A percentile compares a stretch with the other conserved stretches of the same genome.
Evolutionary conservation across 2,797 vertebrate species (phyloP).

Genomic region (Jordanella pulchra): DNA sequence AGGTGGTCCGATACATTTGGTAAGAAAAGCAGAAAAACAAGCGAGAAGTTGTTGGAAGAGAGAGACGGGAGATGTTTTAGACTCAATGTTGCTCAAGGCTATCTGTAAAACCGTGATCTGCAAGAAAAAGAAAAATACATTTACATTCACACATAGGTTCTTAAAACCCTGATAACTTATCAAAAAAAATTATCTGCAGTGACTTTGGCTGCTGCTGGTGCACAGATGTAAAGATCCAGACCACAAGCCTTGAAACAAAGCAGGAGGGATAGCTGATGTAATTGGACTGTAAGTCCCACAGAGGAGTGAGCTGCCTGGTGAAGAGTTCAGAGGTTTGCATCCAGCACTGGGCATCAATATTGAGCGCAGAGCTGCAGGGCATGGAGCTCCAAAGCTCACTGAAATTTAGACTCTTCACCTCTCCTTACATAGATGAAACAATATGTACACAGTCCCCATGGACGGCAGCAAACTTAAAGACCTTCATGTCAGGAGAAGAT

Average conservation of each 20-base stretch:
- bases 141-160: conserved; percentile 4
- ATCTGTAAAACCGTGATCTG: conserved; percentile 55
- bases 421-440: conserved; percentile 19
- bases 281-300: conserved; percentile 59
- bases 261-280: conserved; percentile 65
- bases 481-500: too few relatives aligned
- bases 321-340: conserved; percentile 24
- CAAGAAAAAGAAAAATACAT: conserved; percentile 2
- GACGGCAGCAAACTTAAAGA: background rate
- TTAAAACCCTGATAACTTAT: conserved; percentile 38
- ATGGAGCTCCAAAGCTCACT: conserved; percentile 10
- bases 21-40: conserved; percentile 10
- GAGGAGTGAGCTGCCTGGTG: conserved; percentile 31
- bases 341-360: conserved; percentile 41
- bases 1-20: background rate
- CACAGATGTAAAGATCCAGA: conserved; percentile 29
- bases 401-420: conserved; percentile 19
- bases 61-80: conserved; percentile 39
- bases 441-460: conserved; percentile 11
- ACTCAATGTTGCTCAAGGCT: conserved; percentile 35
- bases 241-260: conserved; percentile 37
- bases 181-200: conserved; percentile 54
- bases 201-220: conserved; percentile 23
- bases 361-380: conserved; percentile 42
- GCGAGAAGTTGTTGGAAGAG: conserved; percentile 26